Percentiles rank a stretch among this genome's conserved stretches.
These are phyloP conservation scores for Lithophane leautieri DNA, from an alignment of 2,888 invertebrate genomes.

Conservation along the genomic window DNA sequence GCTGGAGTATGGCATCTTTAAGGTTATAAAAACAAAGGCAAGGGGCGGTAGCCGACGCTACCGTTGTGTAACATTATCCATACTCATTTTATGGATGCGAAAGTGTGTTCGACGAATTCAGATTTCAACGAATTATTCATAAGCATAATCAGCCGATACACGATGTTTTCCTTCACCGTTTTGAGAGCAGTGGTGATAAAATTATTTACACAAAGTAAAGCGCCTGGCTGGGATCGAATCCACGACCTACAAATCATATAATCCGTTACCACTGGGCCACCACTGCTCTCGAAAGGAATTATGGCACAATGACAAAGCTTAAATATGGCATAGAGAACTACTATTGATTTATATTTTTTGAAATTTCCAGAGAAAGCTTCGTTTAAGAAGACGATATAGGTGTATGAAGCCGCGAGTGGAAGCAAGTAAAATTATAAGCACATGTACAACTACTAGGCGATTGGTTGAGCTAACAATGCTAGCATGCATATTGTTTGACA, in stretches of 20 bases:
- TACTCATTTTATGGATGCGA: neutral
- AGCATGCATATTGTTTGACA: neutral
- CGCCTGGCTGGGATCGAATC: too few species aligned
- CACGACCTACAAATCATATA: too few species aligned
- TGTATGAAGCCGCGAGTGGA: neutral
- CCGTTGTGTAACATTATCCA: constrained; percentile 9
- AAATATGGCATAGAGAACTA: neutral
- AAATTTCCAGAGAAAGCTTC: neutral
- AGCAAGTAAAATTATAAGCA: neutral
- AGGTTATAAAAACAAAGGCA: constrained; percentile 11
- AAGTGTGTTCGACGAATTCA: neutral
- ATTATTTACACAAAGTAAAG: too few species aligned
- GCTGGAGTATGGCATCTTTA: too few species aligned
- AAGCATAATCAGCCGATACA: too few species aligned
- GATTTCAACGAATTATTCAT: neutral
- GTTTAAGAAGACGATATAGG: neutral
- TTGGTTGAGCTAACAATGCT: neutral
- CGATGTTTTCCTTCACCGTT: too few species aligned
- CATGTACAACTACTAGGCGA: neutral
- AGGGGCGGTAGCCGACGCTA: neutral
- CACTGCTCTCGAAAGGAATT: neutral
- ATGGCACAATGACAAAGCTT: neutral
- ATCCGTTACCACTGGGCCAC: too few species aligned
- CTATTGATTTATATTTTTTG: neutral
- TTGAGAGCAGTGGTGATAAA: too few species aligned